These are phyloP conservation scores for Oreonectes daqikongensis DNA, from an alignment of 2,797 vertebrate genomes.

Conservation along the genomic window DNA sequence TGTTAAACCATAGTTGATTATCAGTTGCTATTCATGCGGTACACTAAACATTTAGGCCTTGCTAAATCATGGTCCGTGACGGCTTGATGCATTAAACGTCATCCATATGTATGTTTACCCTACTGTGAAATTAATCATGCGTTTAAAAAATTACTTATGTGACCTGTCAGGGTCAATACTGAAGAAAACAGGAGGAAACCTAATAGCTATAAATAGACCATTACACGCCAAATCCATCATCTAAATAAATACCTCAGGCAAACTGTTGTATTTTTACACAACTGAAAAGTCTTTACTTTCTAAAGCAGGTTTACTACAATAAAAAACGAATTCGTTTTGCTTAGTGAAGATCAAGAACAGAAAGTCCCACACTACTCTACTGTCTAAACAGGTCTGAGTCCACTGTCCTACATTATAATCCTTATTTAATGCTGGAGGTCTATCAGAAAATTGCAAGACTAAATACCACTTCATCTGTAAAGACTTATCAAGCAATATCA, in stretches of 20 bases:
- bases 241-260: conserved; percentile 74
- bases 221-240: conserved; percentile 78
- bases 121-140: conserved; percentile 83
- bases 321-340: too few species aligned
- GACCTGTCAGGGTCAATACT: conserved; percentile 69
- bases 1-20: not conserved
- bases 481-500: conserved; percentile 64
- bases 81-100: conserved; percentile 67
- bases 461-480: conserved; percentile 58
- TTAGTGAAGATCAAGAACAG: conserved; percentile 3
- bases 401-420: conserved; percentile 64
- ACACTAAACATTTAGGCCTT: conserved; percentile 62
- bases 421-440: conserved; percentile 70
- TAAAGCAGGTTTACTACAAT: not conserved
- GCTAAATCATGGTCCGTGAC: conserved; percentile 63
- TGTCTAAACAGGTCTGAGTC: conserved; percentile 44
- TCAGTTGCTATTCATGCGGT: conserved; percentile 13
- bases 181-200: conserved; percentile 61
- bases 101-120: conserved; percentile 63
- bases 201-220: conserved; percentile 76
- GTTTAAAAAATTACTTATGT: conserved; percentile 77
- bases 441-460: conserved; percentile 60
- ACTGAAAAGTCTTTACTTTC: conserved; percentile 49
- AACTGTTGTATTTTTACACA: conserved; percentile 71
- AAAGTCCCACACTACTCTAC: not conserved